A percentile compares a stretch with the other conserved stretches of the same genome.
These are phyloP conservation scores for Tamandua tetradactyla DNA, from an alignment of 2,797 vertebrate species.

Conservation along the genomic window DNA sequence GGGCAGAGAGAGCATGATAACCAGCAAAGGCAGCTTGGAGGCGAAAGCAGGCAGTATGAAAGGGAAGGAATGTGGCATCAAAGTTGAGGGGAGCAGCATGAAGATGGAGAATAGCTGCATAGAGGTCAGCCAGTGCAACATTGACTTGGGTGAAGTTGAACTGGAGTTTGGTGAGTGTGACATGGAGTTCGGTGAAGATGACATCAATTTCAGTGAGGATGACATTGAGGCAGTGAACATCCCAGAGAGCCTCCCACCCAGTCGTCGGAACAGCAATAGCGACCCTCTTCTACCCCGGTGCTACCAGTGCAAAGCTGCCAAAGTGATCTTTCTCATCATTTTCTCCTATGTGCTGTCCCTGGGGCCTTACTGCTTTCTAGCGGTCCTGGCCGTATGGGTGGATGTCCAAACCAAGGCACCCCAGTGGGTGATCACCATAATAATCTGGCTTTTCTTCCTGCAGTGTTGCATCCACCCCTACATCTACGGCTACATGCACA, in stretches of 20 bases:
- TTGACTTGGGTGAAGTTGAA: slow-evolving; percentile 74
- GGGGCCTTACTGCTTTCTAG: slow-evolving; percentile 92
- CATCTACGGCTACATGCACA: slow-evolving; percentile 95
- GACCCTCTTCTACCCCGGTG: slow-evolving; percentile 86
- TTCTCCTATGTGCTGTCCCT: slow-evolving; percentile 93
- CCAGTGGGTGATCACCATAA: slow-evolving; percentile 88
- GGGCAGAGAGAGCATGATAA: neutral
- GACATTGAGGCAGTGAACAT: slow-evolving; percentile 68
- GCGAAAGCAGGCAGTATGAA: neutral
- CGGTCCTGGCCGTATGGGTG: slow-evolving; percentile 88
- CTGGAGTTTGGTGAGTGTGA: slow-evolving; percentile 67
- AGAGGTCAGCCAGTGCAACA: slow-evolving; percentile 69
- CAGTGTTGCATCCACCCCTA: slow-evolving; percentile 94
- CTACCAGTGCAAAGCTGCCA: slow-evolving; percentile 93
- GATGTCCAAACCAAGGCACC: slow-evolving; percentile 83
- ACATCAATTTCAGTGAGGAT: slow-evolving; percentile 57
- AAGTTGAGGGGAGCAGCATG: neutral
- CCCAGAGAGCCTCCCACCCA: slow-evolving; percentile 50
- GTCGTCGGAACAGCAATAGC: slow-evolving; percentile 64
- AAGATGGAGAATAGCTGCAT: neutral
- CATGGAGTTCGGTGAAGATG: slow-evolving; percentile 56
- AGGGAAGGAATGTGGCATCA: neutral
- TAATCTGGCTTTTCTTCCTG: slow-evolving; percentile 92
- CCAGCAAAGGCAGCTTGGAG: neutral
- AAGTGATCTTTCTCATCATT: slow-evolving; percentile 93